Conservation (phyloP, 1,140 invertebrate species). For the Bombus confusus region DNA sequence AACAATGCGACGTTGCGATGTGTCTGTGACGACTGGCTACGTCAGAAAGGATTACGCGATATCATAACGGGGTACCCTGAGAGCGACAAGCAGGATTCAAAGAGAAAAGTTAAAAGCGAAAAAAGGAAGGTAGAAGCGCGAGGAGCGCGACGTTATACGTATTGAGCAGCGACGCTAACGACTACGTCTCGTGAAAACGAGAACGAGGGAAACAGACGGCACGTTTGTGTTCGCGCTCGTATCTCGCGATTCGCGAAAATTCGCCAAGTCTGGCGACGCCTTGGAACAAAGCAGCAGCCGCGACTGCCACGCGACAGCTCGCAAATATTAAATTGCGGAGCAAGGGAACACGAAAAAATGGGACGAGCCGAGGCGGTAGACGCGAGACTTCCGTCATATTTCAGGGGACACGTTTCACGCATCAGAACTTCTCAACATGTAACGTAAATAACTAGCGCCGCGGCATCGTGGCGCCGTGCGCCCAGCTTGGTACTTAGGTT, state of each 20-base stretch:
- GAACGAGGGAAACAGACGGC: neutral
- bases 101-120: neutral
- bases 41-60: neutral
- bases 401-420: constrained; percentile 60
- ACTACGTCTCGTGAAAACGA: constrained; percentile 1
- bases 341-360: constrained; percentile 23
- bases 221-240: neutral
- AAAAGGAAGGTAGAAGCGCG: no score
- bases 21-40: neutral
- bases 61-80: no score
- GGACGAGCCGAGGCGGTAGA: neutral
- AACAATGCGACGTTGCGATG: no score
- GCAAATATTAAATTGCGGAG: constrained; percentile 58
- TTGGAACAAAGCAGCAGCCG: constrained; percentile 22
- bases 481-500: neutral
- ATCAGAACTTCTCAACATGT: constrained; percentile 50
- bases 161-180: constrained; percentile 15
- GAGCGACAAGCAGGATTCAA: neutral
- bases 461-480: no score
- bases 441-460: constrained; percentile 53
- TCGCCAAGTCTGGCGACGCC: constrained; percentile 36
- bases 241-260: constrained; percentile 35
- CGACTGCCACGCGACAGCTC: constrained; percentile 31
- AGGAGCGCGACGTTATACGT: no score
- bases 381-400: constrained; percentile 52